Evolutionary conservation across 2,888 invertebrate species (phyloP).

Genomic region (Steromphala cineraria): DNA sequence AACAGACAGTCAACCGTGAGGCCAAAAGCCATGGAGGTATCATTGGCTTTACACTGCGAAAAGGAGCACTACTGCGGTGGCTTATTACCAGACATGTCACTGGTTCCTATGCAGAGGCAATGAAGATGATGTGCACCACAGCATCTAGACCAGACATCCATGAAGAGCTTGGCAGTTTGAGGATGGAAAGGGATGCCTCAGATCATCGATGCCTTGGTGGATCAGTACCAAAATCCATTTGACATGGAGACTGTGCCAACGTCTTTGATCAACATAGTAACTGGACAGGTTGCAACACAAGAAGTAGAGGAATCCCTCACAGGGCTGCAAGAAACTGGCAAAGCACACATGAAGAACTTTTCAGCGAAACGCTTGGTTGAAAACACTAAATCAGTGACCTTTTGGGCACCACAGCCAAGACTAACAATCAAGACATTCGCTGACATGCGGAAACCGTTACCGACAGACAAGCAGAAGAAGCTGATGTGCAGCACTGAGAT

Average conservation of each 20-base stretch:
- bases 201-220: neutral
- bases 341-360: neutral
- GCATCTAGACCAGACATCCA: neutral
- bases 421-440: neutral
- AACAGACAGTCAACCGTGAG: constrained; percentile 23
- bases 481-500: constrained; percentile 4
- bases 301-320: constrained; percentile 11
- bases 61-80: constrained; percentile 21
- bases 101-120: neutral
- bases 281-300: constrained; percentile 19
- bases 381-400: neutral
- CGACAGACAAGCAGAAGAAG: constrained; percentile 11
- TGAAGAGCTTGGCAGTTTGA: neutral
- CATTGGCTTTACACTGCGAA: constrained; percentile 5
- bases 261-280: constrained; percentile 8
- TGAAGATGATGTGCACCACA: neutral
- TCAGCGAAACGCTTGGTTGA: neutral
- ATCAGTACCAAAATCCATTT: constrained; percentile 21
- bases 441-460: constrained; percentile 17
- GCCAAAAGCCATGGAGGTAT: constrained; percentile 20
- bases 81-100: constrained; percentile 16
- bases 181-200: neutral
- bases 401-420: neutral
- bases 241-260: neutral
- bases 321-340: neutral